These are phyloP conservation scores for Agrotis puta DNA, from an alignment of 2,888 invertebrate species.

Conservation along the genomic window DNA sequence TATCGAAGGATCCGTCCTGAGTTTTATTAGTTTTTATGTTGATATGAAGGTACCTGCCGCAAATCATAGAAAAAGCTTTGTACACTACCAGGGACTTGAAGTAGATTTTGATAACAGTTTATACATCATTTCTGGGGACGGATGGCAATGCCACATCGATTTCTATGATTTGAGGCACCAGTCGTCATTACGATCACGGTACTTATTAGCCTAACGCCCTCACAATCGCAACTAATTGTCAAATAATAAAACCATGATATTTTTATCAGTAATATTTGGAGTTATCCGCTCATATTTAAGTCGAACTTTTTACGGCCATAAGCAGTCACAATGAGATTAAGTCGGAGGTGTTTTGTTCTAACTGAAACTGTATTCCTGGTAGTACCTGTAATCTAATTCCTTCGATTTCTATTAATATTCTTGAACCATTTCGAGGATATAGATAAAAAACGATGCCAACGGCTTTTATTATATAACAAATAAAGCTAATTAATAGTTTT, in stretches of 20 bases:
- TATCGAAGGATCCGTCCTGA: slow-evolving; percentile 65
- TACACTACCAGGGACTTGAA: neutral
- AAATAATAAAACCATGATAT: slow-evolving; percentile 8
- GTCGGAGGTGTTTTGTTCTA: slow-evolving; percentile 21
- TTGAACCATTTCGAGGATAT: slow-evolving; percentile 12
- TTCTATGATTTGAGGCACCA: slow-evolving; percentile 23
- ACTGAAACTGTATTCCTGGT: neutral
- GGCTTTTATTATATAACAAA: slow-evolving; percentile 5
- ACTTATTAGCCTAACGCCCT: slow-evolving; percentile 19
- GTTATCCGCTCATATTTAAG: slow-evolving; percentile 21
- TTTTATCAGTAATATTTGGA: slow-evolving; percentile 3
- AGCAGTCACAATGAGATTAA: slow-evolving; percentile 19
- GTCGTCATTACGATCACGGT: neutral
- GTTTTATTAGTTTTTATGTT: slow-evolving; percentile 27
- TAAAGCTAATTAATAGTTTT: neutral
- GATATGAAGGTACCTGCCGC: slow-evolving; percentile 13
- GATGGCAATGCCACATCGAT: neutral
- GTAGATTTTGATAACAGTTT: neutral
- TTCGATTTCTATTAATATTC: slow-evolving; percentile 11
- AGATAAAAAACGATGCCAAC: slow-evolving; percentile 21
- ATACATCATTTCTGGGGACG: neutral
- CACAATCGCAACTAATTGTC: slow-evolving; percentile 32
- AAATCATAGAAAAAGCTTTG: slow-evolving; percentile 15
- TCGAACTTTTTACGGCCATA: slow-evolving; percentile 29
- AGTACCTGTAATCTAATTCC: neutral